Conservation (phyloP, 1,140 invertebrate genomes). For the Orussus abietinus region DNA sequence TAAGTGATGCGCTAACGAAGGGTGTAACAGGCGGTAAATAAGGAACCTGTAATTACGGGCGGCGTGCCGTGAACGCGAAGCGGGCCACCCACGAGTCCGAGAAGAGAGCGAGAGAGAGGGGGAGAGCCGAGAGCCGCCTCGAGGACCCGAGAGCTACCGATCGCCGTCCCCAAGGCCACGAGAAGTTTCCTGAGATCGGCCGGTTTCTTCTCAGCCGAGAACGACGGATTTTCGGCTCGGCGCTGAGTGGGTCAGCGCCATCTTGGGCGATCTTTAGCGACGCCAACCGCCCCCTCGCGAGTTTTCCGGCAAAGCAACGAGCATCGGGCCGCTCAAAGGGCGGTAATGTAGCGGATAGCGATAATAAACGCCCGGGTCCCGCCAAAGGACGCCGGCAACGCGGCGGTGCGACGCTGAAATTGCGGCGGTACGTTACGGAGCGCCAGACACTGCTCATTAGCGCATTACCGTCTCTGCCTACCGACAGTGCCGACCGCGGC, state of each 20-base stretch:
- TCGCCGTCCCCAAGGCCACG: too few relatives aligned
- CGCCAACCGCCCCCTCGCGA: too few relatives aligned
- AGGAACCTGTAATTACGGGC: slow-evolving; percentile 52
- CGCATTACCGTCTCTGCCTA: slow-evolving; percentile 23
- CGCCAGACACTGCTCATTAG: slow-evolving; percentile 25
- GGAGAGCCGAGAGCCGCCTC: slow-evolving; percentile 18
- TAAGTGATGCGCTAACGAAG: slow-evolving; percentile 52
- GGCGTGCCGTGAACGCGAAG: slow-evolving; percentile 35
- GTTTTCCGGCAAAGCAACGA: too few relatives aligned
- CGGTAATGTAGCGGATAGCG: slow-evolving; percentile 13
- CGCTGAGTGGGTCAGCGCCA: too few relatives aligned
- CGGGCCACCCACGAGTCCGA: slow-evolving; percentile 40
- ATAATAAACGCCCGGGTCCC: slow-evolving; percentile 19
- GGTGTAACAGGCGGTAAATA: slow-evolving; percentile 54
- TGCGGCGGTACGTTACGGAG: slow-evolving; percentile 16
- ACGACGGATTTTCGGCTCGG: too few relatives aligned
- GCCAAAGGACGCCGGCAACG: slow-evolving; percentile 13
- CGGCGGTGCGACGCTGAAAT: slow-evolving; percentile 20
- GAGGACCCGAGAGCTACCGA: too few relatives aligned
- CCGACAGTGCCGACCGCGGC: too few relatives aligned
- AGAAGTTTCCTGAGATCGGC: too few relatives aligned
- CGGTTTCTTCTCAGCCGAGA: too few relatives aligned
- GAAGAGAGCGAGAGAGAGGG: slow-evolving; percentile 14
- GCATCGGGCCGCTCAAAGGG: too few relatives aligned
- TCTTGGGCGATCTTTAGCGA: too few relatives aligned